Evolutionary conservation across 2,888 invertebrate species (phyloP).

Genomic region (Lingula anatina): DNA sequence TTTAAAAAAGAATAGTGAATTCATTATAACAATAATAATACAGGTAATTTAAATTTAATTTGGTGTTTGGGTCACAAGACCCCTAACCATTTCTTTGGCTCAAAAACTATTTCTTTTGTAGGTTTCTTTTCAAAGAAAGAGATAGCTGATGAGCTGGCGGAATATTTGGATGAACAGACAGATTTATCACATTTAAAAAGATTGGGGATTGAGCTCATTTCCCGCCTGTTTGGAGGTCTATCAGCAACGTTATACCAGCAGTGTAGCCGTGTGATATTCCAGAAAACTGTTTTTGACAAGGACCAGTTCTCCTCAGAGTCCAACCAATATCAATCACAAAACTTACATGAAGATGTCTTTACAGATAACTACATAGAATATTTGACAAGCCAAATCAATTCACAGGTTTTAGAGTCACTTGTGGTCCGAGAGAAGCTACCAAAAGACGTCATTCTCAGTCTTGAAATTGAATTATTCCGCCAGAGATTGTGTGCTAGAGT

Average conservation of each 20-base stretch:
- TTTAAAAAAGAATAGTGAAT: too few species aligned
- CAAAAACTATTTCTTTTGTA: conserved; percentile 13
- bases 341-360: too few species aligned
- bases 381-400: too few species aligned
- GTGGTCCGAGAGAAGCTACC: conserved; percentile 18
- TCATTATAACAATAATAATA: too few species aligned
- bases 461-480: conserved; percentile 33
- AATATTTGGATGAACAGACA: conserved; percentile 24
- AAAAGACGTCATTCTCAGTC: conserved; percentile 16
- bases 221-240: conserved; percentile 32
- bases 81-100: too few species aligned
- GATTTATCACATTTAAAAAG: conserved; percentile 21
- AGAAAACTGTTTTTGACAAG: conserved; percentile 26
- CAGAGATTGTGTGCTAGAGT: conserved; percentile 23
- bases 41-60: too few species aligned
- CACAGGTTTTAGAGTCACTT: conserved; percentile 20
- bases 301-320: too few species aligned
- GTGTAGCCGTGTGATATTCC: conserved; percentile 28
- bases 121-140: conserved; percentile 31
- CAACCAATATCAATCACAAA: too few species aligned
- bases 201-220: conserved; percentile 19
- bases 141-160: conserved; percentile 27
- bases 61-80: too few species aligned
- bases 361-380: too few species aligned
- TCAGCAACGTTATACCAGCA: conserved; percentile 30